Base-by-base conservation (phyloP, 2,113 vertebrate species). In the Columba janthina region DNA sequence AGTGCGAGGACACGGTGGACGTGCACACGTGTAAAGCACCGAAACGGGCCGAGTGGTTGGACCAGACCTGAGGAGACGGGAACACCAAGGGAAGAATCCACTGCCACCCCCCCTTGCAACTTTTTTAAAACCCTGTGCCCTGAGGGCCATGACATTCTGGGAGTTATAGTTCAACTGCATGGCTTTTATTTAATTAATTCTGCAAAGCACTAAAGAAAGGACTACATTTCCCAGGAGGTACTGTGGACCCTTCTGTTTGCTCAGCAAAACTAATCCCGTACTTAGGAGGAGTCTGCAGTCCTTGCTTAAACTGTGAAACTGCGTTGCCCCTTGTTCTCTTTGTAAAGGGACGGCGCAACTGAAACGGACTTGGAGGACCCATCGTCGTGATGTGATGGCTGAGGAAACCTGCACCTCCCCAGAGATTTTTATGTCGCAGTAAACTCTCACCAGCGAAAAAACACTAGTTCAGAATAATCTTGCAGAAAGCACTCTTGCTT, bases 21-120 rank as follows among this genome's bases (percentile, higher is more conserved):
- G 93, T 99, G 93, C 99, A 99, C 97, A 99, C 99, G 2, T 99
- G 99, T 96, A 99, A 99, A 95, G 99, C 99, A 2, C 99, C 99
- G 40, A 99, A 99, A 94, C 98, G 98, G 79, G 99, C 99, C 2
- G 99, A 99, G 86, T 99, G 99, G 99, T 32, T 99, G 97, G 98
- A 99, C 97, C 97, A 99, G 85, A 99, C 98, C 93, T 99, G 99
- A 99, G 22, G 15, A 29, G 67, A 32, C 0, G 4, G 34, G 32
- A 92, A 50, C 51, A 0, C 64, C 2, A 36, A 64, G 87, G 86
- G 91, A 50, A 89, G 80, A 66, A 58, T 15, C 95, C 51, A 51
- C 92, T 64, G 85, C 79, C 46, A 24, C 18, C 28, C n/a, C 11
- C 38, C 65, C 42, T 50, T 9, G 42, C 53, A 0, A 17, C 17